Base-by-base conservation (phyloP, 2,888 invertebrate genomes). In the Orthosia incerta region DNA sequence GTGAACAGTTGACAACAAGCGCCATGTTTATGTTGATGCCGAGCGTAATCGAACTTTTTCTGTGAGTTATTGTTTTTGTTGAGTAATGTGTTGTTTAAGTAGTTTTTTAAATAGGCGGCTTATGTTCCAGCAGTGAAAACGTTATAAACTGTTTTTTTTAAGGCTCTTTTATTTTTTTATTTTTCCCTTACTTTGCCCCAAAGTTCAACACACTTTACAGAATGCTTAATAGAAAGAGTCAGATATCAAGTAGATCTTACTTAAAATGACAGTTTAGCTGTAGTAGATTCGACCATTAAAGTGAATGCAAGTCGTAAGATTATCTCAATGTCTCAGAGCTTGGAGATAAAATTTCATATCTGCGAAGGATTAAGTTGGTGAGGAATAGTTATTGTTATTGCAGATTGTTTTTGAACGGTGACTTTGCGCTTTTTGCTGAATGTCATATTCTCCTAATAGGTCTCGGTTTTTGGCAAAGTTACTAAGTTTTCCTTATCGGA, bases 291-390 rank as follows among this genome's bases (percentile, higher is more conserved):
- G 15, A 20, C 62, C 56, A 72, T 59, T 55, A 66, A 68, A 67
- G 45, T 53, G 18, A 77, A 81, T 73, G 66, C 72, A 53, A 53
- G 63, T 63, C 65, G 46, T 66, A 62, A 64, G 63, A 80, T 80
- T 68, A 75, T 79, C 51, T 80, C 63, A 51, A 63, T 53, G 69
- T n/a, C 51, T 74, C 53, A 72, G 51, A 65, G 65, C 53, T 65
- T n/a, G 20, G 31, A 69, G 74, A 66, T 74, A 59, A 68, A 79
- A 74, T 79, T 79, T 79, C 60, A 66, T 79, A 74, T 69, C 65
- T 74, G 26, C 45, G 4, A 45, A n/a, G 66, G 57, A 66, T 74
- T 79, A 62, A 56, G 61, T 66, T 74, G n/a, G 20, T 31, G 11
- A 63, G 39, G 7, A 62, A 77, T 62, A 55, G 66, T 67, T 75